Base-by-base conservation (phyloP, 2,797 vertebrate genomes). In the Lates japonicus region DNA sequence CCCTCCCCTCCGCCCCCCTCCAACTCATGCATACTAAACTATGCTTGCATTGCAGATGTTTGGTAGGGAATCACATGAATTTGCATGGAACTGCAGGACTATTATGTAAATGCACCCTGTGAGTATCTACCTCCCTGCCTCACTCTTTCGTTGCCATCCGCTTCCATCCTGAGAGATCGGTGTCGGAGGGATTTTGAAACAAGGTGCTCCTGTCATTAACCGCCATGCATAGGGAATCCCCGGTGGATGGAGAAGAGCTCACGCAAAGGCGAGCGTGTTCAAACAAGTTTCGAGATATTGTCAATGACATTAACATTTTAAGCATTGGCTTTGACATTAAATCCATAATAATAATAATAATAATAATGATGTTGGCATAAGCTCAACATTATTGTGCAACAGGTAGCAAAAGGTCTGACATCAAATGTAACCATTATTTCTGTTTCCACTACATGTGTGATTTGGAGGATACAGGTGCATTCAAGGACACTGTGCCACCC, bases 1-100 rank as follows among this genome's bases (percentile, higher is more conserved):
- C 64, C 49, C 33, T 57, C 64, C 70, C 70, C 59, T 14, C 72
- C 71, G 25, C 25, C n/a, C n/a, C n/a, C n/a, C 54, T 81, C 81
- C 16, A 85, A 89, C 80, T 91, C 90, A 92, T 90, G 91, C 93
- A 94, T 90, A 92, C 91, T 93, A 90, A 92, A 93, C 90, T 93
- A 82, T 93, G 93, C 93, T 94, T 91, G 90, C 91, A 88, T 85
- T 94, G 94, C 90, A 92, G 89, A 93, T 92, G 92, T 92, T 92
- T 90, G 83, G 79, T 83, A 25, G 83, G 82, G 87, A 94, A 94
- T 94, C 81, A 89, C 91, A 93, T 94, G 89, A 88, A 95, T 95
- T 95, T 95, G 93, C 93, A 95, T 95, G 92, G 85, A 93, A 92
- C 93, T 91, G 93, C 91, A 88, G 87, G 80, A 89, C 92, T 89